phyloP scores from a whole-genome alignment of 1,140 invertebrate genomes.

The Tyrophagus putrescentiae region DNA sequence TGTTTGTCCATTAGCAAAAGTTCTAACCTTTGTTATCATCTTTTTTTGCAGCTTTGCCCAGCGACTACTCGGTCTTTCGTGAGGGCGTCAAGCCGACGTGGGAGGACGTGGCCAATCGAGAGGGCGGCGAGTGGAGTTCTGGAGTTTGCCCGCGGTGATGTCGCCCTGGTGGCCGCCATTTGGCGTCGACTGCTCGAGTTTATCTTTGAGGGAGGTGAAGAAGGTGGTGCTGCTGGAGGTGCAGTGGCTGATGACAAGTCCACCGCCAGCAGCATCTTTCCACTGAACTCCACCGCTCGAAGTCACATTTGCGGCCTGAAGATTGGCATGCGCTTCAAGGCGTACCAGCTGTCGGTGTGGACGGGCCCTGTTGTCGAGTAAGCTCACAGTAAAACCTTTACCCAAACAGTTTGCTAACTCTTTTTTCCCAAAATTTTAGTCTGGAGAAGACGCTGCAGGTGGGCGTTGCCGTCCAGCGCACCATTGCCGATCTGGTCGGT shows the following conservation, averaged over 20 bases:
- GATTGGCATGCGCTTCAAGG: conserved; percentile 9
- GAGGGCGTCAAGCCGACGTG: conserved; percentile 10
- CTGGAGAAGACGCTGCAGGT: too few relatives aligned
- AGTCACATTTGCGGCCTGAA: conserved; percentile 6
- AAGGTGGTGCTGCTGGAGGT: not conserved
- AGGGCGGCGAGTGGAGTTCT: conserved; percentile 17
- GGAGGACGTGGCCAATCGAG: conserved; percentile 10
- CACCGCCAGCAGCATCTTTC: too few relatives aligned
- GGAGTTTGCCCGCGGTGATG: conserved; percentile 12
- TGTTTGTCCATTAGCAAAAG: too few relatives aligned
- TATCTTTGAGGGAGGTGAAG: not conserved
- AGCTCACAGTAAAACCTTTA: not conserved
- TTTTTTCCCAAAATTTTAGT: too few relatives aligned
- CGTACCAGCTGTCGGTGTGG: not conserved
- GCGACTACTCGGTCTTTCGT: conserved; percentile 13
- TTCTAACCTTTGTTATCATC: too few relatives aligned
- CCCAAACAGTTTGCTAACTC: not conserved
- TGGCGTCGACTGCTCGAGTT: conserved; percentile 1
- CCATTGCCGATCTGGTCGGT: too few relatives aligned
- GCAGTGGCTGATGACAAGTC: not conserved
- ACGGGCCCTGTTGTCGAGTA: not conserved
- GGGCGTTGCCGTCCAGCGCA: too few relatives aligned
- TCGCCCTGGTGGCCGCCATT: not conserved
- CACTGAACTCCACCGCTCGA: not conserved
- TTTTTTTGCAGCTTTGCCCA: conserved; percentile 2